phyloP scores from a whole-genome alignment of 2,113 vertebrate genomes.

The Petrocephalus microphthalmus region DNA sequence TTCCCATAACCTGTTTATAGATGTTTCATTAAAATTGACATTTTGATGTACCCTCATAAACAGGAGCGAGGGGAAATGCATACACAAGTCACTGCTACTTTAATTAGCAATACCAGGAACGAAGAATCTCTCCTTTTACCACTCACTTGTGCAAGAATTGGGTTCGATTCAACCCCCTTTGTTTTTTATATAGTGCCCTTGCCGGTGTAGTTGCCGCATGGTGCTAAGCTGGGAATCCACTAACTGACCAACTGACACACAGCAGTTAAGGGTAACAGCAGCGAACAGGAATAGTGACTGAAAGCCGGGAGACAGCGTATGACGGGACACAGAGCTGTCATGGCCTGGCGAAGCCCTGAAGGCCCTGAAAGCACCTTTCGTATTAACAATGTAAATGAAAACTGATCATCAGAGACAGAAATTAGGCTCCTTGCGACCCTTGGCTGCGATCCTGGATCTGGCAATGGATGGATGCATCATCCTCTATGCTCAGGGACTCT shows the following conservation, averaged over 20 bases:
- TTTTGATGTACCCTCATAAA: not conserved
- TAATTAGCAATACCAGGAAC: not conserved
- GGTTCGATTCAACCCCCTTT: not conserved
- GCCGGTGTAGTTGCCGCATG: not conserved
- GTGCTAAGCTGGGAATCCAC: not conserved
- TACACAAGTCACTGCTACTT: not conserved
- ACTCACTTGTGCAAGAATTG: not conserved
- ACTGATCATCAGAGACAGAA: not conserved
- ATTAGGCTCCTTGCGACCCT: not conserved
- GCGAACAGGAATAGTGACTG: not conserved
- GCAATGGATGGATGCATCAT: not conserved
- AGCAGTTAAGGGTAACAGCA: not conserved
- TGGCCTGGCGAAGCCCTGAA: not conserved
- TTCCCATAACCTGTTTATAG: not conserved
- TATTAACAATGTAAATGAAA: not conserved
- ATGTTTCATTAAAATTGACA: slow-evolving; percentile 1
- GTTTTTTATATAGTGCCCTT: not conserved
- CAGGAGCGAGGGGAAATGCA: not conserved
- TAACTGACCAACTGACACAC: not conserved
- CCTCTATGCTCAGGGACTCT: not conserved
- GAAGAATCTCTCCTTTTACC: not conserved
- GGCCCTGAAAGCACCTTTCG: not conserved
- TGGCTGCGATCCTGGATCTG: not conserved
- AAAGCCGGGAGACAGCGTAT: not conserved
- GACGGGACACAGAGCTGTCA: not conserved